Evolutionary conservation across 1,140 invertebrate species (phyloP).

Genomic region (Aphaenogaster rudis): DNA sequence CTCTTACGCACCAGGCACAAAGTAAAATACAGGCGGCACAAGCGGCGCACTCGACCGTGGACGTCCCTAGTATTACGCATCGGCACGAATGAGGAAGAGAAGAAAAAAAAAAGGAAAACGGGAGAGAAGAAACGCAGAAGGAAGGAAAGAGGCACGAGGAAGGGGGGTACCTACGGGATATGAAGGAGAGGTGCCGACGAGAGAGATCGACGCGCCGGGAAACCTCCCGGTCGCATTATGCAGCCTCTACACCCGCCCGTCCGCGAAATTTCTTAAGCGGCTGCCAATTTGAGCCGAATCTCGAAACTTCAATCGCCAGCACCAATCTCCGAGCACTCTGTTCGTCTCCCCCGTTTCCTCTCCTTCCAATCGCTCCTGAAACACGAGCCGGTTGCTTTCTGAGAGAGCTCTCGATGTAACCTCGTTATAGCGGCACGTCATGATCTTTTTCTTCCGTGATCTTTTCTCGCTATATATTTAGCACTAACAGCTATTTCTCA

Average conservation of each 20-base stretch:
- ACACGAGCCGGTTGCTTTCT: slow-evolving; percentile 56
- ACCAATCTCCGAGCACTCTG: slow-evolving; percentile 35
- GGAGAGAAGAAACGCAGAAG: slow-evolving; percentile 65
- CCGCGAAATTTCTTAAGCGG: slow-evolving; percentile 83
- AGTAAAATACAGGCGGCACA: slow-evolving; percentile 82
- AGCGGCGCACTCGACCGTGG: slow-evolving; percentile 70
- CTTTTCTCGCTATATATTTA: slow-evolving; percentile 75
- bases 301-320: slow-evolving; percentile 64
- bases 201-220: slow-evolving; percentile 52
- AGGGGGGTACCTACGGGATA: slow-evolving; percentile 41
- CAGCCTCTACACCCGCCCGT: slow-evolving; percentile 60
- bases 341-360: slow-evolving; percentile 17
- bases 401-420: slow-evolving; percentile 79
- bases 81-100: slow-evolving; percentile 63
- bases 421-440: slow-evolving; percentile 78
- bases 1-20: slow-evolving; percentile 85
- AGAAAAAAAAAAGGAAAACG: slow-evolving; percentile 17
- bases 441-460: slow-evolving; percentile 38
- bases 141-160: slow-evolving; percentile 37
- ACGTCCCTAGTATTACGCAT: slow-evolving; percentile 79
- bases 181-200: slow-evolving; percentile 64
- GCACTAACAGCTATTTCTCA: background rate
- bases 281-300: slow-evolving; percentile 83
- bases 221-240: slow-evolving; percentile 52
- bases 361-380: slow-evolving; percentile 35